phyloP scores from a whole-genome alignment of 2,113 vertebrate genomes.

The Hypomesus transpacificus region DNA sequence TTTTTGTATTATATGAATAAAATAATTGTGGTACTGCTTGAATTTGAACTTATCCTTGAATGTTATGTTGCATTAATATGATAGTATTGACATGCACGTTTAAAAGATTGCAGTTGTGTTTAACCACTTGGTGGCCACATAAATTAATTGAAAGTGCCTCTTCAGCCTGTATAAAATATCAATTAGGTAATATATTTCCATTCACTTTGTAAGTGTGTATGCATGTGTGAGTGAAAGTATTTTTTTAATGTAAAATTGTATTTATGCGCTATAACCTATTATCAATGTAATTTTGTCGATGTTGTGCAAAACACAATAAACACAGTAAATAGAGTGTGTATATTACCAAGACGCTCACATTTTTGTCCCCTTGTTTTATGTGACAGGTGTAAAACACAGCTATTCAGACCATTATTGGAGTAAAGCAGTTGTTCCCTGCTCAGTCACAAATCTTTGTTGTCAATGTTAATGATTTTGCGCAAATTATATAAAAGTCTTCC shows the following conservation, averaged over 20 bases:
- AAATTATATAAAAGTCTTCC: no score
- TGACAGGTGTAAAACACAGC: background rate
- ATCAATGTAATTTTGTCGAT: conserved; percentile 11
- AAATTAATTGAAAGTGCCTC: background rate
- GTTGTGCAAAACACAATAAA: conserved; percentile 43
- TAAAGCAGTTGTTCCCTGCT: no score
- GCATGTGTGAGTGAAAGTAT: conserved; percentile 27
- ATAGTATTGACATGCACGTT: conserved; percentile 7
- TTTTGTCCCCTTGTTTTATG: background rate
- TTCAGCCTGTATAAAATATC: conserved; percentile 9
- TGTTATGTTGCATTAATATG: conserved; percentile 10
- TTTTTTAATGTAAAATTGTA: conserved; percentile 32
- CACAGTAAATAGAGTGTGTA: conserved; percentile 6
- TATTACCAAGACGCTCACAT: background rate
- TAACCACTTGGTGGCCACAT: conserved; percentile 12
- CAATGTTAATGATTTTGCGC: no score
- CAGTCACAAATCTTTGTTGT: no score
- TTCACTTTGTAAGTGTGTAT: conserved; percentile 22
- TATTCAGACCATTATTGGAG: no score
- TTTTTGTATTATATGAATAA: conserved; percentile 16
- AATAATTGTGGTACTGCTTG: background rate
- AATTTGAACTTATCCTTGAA: conserved; percentile 15
- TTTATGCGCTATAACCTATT: conserved; percentile 23
- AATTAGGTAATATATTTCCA: background rate
- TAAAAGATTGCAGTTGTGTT: conserved; percentile 24